Conservation (phyloP, 2,888 invertebrate genomes). For the Xestia rhomboidea region DNA sequence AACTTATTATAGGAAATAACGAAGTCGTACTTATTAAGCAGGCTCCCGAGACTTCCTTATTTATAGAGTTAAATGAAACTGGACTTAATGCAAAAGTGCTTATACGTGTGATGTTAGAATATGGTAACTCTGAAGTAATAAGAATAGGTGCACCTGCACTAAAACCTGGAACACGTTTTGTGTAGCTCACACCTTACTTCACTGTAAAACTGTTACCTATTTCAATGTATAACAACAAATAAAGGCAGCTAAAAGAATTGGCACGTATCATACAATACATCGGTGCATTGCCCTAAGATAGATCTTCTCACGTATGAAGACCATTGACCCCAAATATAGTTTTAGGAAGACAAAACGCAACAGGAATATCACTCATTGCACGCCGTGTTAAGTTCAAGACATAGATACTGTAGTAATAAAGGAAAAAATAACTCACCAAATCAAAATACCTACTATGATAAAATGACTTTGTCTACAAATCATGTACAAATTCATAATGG, state of each 20-base stretch:
- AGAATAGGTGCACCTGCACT: background rate
- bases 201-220: conserved; percentile 2
- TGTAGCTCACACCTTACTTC: background rate
- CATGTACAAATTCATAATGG: background rate
- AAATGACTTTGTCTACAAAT: background rate
- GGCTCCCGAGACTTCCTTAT: conserved; percentile 39
- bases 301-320: conserved; percentile 2
- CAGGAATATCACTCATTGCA: background rate
- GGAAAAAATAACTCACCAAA: background rate
- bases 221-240: background rate
- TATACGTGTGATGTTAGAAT: conserved; percentile 6
- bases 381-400: conserved; percentile 1
- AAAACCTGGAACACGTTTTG: background rate
- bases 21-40: conserved; percentile 40
- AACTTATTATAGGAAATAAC: conserved; percentile 56
- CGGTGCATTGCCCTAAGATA: background rate
- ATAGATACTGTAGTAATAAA: background rate
- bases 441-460: background rate
- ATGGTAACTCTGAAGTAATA: background rate
- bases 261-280: background rate
- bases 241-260: background rate
- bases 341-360: background rate
- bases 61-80: conserved; percentile 44
- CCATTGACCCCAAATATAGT: conserved; percentile 5
- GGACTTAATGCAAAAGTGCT: conserved; percentile 23